Conservation (phyloP, 2,113 vertebrate species). For the Tursiops truncatus region DNA sequence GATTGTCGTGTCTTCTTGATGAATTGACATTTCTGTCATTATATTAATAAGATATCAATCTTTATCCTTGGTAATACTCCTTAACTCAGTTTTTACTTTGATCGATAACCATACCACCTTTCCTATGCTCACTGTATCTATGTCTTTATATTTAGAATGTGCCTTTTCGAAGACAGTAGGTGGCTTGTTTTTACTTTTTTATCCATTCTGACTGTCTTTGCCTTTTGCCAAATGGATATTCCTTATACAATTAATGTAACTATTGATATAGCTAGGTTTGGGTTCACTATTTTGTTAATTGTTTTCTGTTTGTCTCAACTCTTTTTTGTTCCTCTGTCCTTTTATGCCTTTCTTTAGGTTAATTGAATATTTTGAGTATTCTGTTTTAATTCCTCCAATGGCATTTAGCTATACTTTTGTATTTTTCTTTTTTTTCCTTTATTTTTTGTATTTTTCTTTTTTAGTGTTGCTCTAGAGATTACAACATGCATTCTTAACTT, state of each 20-base stretch:
- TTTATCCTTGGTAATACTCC: neutral
- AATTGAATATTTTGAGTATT: neutral
- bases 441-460: neutral
- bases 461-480: neutral
- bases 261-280: neutral
- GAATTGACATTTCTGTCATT: neutral
- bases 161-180: neutral
- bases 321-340: neutral
- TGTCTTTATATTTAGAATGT: neutral
- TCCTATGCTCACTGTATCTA: neutral
- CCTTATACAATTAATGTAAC: neutral
- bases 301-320: neutral
- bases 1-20: neutral
- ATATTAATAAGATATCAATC: neutral
- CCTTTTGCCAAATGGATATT: neutral
- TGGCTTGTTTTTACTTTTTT: neutral
- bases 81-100: neutral
- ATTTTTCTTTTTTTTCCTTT: neutral
- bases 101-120: neutral
- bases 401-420: neutral
- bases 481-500: neutral
- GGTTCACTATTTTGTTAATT: neutral
- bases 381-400: neutral
- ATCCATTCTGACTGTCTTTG: neutral
- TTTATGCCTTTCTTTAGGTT: neutral